A percentile compares a stretch with the other conserved stretches of the same genome.
Conservation (phyloP, 1,140 invertebrate genomes). For the Drosophila chauvacae region DNA sequence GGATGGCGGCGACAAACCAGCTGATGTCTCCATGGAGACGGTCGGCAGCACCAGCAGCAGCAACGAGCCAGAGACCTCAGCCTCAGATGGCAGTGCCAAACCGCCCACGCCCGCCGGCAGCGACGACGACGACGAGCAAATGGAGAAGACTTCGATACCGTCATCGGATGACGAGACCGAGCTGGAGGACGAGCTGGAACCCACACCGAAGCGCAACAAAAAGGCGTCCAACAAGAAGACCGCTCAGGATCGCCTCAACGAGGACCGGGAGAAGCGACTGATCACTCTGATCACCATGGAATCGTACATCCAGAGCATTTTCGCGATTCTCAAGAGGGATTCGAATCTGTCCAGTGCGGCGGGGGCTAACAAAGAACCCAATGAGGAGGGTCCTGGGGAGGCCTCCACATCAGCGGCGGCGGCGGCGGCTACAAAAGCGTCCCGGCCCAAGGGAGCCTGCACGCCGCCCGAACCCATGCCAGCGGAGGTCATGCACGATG, state of each 20-base stretch:
- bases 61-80: background rate
- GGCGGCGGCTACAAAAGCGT: constrained; percentile 28
- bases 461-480: constrained; percentile 59
- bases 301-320: constrained; percentile 78
- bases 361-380: constrained; percentile 28
- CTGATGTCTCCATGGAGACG: constrained; percentile 54
- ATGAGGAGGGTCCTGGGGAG: constrained; percentile 49
- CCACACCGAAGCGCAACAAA: constrained; percentile 71
- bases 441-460: constrained; percentile 51
- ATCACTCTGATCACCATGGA: constrained; percentile 76
- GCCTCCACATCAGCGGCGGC: constrained; percentile 62
- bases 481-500: constrained; percentile 28
- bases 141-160: constrained; percentile 57
- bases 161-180: constrained; percentile 75
- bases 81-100: constrained; percentile 17
- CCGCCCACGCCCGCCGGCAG: constrained; percentile 39
- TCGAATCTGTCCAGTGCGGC: constrained; percentile 25
- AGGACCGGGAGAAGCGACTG: constrained; percentile 74
- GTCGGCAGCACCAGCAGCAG: constrained; percentile 10
- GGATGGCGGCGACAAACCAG: constrained; percentile 39
- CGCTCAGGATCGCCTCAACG: constrained; percentile 71
- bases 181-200: constrained; percentile 69
- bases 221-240: constrained; percentile 71
- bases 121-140: constrained; percentile 61
- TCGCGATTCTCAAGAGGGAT: constrained; percentile 73